These are phyloP conservation scores for Tethea ocularis DNA, from an alignment of 2,888 invertebrate genomes.

Conservation along the genomic window DNA sequence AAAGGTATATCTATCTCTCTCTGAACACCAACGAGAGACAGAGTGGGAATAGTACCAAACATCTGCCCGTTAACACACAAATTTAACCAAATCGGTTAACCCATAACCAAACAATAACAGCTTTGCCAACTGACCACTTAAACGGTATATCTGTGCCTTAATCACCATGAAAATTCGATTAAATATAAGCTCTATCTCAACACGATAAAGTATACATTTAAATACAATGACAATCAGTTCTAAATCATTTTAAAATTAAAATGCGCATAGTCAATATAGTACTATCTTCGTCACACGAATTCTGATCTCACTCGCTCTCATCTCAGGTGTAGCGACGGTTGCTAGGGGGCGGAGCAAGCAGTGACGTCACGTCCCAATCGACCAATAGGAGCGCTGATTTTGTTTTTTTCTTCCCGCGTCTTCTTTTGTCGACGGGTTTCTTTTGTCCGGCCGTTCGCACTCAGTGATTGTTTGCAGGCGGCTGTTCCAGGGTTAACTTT, in stretches of 20 bases:
- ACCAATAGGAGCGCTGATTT: slow-evolving; percentile 63
- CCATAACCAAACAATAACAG: slow-evolving; percentile 83
- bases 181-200: slow-evolving; percentile 25
- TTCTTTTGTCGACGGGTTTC: slow-evolving; percentile 67
- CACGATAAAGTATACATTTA: slow-evolving; percentile 15
- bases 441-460: slow-evolving; percentile 59
- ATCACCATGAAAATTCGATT: slow-evolving; percentile 5
- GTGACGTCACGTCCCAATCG: slow-evolving; percentile 72
- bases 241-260: slow-evolving; percentile 32
- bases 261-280: slow-evolving; percentile 53
- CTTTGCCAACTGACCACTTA: slow-evolving; percentile 77
- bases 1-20: slow-evolving; percentile 48
- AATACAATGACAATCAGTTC: background rate
- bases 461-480: slow-evolving; percentile 57
- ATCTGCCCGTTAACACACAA: slow-evolving; percentile 80
- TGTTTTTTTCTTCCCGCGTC: slow-evolving; percentile 64
- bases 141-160: slow-evolving; percentile 30
- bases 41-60: slow-evolving; percentile 62
- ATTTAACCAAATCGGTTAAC: slow-evolving; percentile 83
- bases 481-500: slow-evolving; percentile 56
- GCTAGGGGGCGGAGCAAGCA: slow-evolving; percentile 75
- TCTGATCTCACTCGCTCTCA: slow-evolving; percentile 67
- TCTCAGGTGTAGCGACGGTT: slow-evolving; percentile 81
- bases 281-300: slow-evolving; percentile 64
- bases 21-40: slow-evolving; percentile 39